Base-by-base conservation (phyloP, 2,797 vertebrate species). In the Poliocrania exsul region DNA sequence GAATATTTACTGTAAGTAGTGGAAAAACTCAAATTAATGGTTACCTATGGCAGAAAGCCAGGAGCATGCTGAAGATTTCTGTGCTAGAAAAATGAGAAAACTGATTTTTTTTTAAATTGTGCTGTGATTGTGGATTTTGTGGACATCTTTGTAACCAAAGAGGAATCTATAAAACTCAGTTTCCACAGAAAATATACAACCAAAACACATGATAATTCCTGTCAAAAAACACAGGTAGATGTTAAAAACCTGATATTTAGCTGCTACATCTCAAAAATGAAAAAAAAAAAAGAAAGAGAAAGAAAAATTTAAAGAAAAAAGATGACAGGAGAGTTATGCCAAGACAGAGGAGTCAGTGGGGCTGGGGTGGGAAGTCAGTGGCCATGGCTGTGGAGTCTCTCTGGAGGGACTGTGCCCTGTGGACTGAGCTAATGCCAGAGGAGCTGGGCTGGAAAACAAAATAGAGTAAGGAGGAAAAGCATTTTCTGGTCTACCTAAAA, bases 11-110 rank as follows among this genome's bases (percentile, higher is more conserved):
- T 81, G 42, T 81, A 83, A 62, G 38, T 50, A 71, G 21, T 53
- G 47, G 61, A 54, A 93, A 93, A 86, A 17, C 20, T 81, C n/a
- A 81, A 53, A 91, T 78, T 74, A 74, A 57, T 78, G 11, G 69
- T 51, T 93, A 88, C 29, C 19, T 71, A 38, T 91, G 75, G 57
- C 72, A 94, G 65, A 81, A 89, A 92, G 19, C 53, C 81, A 91
- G 58, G 35, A 95, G 16, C 20, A 83, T 12, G 53, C 19, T 67
- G 65, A 65, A 77, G 24, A 4, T 67, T 75, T 82, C 67, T 87
- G 40, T 87, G 31, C 35, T 74, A 87, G 37, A 54, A 91, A 90
- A 84, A 12, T 14, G 44, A 84, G 14, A 71, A 90, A 93, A 73
- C 4, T 7, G 17, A 8, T 15, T 53, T 89, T 86, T 85, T 65